phyloP scores from a whole-genome alignment of 2,888 invertebrate genomes.

The Amblyjoppa fuscipennis region DNA sequence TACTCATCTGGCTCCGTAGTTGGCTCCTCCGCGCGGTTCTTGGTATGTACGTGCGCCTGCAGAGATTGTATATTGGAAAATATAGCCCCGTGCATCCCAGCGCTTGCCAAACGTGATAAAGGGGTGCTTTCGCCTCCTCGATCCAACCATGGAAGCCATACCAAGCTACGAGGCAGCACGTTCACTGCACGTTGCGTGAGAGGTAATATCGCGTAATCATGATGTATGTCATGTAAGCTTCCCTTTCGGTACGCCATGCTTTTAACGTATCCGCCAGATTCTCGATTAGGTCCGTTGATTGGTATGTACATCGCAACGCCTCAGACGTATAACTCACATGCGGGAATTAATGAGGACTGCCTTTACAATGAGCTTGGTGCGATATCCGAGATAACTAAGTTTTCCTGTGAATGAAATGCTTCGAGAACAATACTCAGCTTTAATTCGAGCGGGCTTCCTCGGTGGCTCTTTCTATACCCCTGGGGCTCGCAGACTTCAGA shows the following conservation, averaged over 20 bases:
- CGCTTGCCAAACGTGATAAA: conserved; percentile 76
- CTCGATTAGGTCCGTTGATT: conserved; percentile 1
- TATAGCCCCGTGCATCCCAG: conserved; percentile 67
- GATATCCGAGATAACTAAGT: not conserved
- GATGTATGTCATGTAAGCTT: conserved; percentile 25
- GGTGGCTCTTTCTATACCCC: too few relatives aligned
- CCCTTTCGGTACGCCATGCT: not conserved
- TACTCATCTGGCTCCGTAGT: not conserved
- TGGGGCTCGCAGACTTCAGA: too few relatives aligned
- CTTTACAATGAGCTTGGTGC: not conserved
- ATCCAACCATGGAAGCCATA: conserved; percentile 2
- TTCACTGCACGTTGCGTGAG: not conserved
- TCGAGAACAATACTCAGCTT: too few relatives aligned
- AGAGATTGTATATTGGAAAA: conserved; percentile 77
- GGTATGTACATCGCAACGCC: not conserved
- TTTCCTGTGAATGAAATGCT: not conserved
- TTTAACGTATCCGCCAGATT: not conserved
- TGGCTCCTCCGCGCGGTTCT: conserved; percentile 12
- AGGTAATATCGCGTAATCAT: conserved; percentile 30
- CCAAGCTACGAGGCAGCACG: not conserved
- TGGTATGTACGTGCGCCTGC: conserved; percentile 1
- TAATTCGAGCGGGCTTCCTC: too few relatives aligned
- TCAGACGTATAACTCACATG: not conserved
- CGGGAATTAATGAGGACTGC: not conserved
- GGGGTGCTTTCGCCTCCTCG: conserved; percentile 42